Percentiles rank a stretch among this genome's conserved stretches.
phyloP scores from a whole-genome alignment of 2,888 invertebrate genomes.

The Perdita meconis region DNA sequence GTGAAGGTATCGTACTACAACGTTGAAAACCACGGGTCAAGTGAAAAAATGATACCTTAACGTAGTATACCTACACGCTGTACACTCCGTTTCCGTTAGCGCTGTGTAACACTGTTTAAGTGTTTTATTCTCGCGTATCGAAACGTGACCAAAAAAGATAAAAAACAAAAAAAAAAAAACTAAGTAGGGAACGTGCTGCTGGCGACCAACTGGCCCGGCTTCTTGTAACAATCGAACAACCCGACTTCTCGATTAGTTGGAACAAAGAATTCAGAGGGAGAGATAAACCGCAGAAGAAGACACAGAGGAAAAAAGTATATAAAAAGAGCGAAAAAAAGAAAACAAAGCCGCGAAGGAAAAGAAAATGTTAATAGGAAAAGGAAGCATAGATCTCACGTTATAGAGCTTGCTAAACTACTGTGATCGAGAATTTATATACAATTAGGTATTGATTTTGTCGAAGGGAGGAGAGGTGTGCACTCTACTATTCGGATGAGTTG shows the following conservation, averaged over 20 bases:
- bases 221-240: slow-evolving; percentile 41
- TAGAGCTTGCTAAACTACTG: slow-evolving; percentile 74
- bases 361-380: not conserved
- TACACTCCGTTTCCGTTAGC: slow-evolving; percentile 76
- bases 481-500: slow-evolving; percentile 65
- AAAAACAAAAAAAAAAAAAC: too few relatives aligned
- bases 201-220: slow-evolving; percentile 71
- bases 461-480: slow-evolving; percentile 22
- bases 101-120: slow-evolving; percentile 76
- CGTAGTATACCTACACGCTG: slow-evolving; percentile 67
- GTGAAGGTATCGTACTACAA: slow-evolving; percentile 71
- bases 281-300: not conserved
- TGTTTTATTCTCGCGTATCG: slow-evolving; percentile 77
- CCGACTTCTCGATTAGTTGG: slow-evolving; percentile 44
- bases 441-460: slow-evolving; percentile 61
- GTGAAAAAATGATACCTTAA: slow-evolving; percentile 69
- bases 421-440: slow-evolving; percentile 69
- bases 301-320: not conserved
- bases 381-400: slow-evolving; percentile 81
- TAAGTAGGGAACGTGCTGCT: too few relatives aligned
- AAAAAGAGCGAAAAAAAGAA: slow-evolving; percentile 3
- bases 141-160: slow-evolving; percentile 67
- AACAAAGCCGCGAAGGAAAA: not conserved
- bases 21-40: slow-evolving; percentile 50
- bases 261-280: slow-evolving; percentile 3